Base-by-base conservation (phyloP, 2,797 vertebrate species). In the Fundulus diaphanus region DNA sequence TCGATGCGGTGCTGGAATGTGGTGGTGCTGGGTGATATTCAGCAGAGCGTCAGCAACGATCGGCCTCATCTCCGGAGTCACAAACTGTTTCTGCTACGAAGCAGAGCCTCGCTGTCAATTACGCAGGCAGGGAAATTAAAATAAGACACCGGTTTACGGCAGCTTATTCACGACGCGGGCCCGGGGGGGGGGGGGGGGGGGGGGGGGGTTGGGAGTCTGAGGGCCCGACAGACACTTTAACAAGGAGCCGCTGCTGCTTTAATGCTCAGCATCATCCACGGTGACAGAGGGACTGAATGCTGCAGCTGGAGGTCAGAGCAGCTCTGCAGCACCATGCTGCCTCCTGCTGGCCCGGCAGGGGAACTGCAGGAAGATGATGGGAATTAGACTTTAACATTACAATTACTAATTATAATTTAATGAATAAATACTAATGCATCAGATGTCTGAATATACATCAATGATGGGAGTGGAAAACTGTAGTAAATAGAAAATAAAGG, bases 191-290 rank as follows among this genome's bases (percentile, higher is more conserved):
- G 77, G 74, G 77, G 0, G 65, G 86, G 82, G 77, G n/a, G 73
- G 77, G 74, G 77, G 0, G 65, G 86, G 82, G 77, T 78, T 80
- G 68, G 68, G 76, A 54, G 75, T 66, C 54, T 75, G 75, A 76
- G 71, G 85, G 76, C 69, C 61, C 69, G 81, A 85, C 87, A 86
- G 83, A 90, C 86, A 81, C 81, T 73, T 68, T 86, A 91, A 89
- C 86, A 74, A 89, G 86, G 78, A 24, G 5, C 70, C 44, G 77
- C 79, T 49, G 86, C 81, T 74, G 87, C 70, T 84, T 87, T 80
- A 81, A 82, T 67, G 84, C 80, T 75, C 86, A 4, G 35, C 75
- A 81, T 87, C 86, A 88, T 84, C 77, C 82, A 87, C 86, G 7
- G 76, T 82, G 88, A 88, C 82, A 78, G 56, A 82, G 27, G n/a